Percentiles rank a stretch among this genome's conserved stretches.
These are phyloP conservation scores for Hemithea aestivaria DNA, from an alignment of 2,888 invertebrate species.

Conservation along the genomic window DNA sequence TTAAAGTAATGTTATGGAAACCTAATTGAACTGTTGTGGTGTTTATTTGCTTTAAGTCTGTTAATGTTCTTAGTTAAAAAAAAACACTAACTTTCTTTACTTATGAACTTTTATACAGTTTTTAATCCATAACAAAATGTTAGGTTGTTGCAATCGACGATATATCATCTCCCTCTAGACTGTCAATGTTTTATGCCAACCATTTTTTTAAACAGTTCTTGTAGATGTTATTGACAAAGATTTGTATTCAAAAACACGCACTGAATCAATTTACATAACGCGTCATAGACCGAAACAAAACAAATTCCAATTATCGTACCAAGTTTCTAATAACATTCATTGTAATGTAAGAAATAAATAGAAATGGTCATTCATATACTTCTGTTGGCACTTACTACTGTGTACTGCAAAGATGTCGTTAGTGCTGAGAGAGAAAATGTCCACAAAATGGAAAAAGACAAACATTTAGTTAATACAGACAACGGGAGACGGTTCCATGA, in stretches of 20 bases:
- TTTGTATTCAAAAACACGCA: neutral
- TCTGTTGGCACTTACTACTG: constrained; percentile 4
- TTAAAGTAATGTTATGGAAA: no score
- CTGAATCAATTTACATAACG: constrained; percentile 7
- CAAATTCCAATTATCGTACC: constrained; percentile 3
- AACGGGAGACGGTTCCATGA: constrained; percentile 36
- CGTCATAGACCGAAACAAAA: constrained; percentile 14
- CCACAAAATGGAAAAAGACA: constrained; percentile 14
- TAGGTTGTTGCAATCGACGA: no score
- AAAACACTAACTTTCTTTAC: no score
- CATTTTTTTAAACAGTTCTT: no score
- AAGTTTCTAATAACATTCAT: constrained; percentile 1
- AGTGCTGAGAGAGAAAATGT: constrained; percentile 25
- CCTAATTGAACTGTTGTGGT: no score
- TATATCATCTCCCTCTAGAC: no score
- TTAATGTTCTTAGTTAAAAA: no score
- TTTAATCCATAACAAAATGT: no score
- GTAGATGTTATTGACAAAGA: no score
- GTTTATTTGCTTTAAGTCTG: no score
- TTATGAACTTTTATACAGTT: no score
- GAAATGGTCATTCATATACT: constrained; percentile 14
- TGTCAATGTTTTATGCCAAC: no score
- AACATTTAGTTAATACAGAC: constrained; percentile 15
- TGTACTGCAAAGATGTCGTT: constrained; percentile 6
- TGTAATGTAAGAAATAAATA: constrained; percentile 5